These are phyloP conservation scores for Protaetia brevitarsis DNA, from an alignment of 1,140 invertebrate genomes.

Conservation along the genomic window DNA sequence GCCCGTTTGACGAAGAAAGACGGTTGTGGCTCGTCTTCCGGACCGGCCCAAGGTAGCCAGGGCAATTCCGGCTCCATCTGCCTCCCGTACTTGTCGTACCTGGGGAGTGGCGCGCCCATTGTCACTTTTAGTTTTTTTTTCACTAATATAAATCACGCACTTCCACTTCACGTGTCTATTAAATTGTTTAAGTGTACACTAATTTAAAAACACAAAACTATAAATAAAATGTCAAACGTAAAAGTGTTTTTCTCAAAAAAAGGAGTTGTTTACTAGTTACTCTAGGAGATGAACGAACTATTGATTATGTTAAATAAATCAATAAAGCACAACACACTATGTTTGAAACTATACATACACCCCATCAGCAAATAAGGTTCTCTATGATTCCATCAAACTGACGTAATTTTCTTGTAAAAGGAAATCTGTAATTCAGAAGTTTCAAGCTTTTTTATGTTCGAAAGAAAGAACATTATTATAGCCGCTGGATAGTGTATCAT, in stretches of 20 bases:
- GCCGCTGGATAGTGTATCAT: too few species aligned
- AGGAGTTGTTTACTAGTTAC: neutral
- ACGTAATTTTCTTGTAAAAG: too few species aligned
- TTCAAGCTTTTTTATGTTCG: too few species aligned
- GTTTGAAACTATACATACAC: neutral
- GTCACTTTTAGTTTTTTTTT: slow-evolving; percentile 7
- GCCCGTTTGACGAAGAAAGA: slow-evolving; percentile 43
- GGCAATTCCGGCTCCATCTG: slow-evolving; percentile 41
- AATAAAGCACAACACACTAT: neutral
- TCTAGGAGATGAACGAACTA: neutral
- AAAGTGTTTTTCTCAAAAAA: neutral
- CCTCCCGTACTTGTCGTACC: slow-evolving; percentile 30
- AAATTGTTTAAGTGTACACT: slow-evolving; percentile 21
- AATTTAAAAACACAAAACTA: neutral
- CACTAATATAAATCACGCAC: slow-evolving; percentile 11
- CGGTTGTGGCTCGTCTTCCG: slow-evolving; percentile 44
- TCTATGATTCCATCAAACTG: too few species aligned
- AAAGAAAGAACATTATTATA: too few species aligned
- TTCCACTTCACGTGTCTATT: neutral
- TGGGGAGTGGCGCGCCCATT: slow-evolving; percentile 26
- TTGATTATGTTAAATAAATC: neutral
- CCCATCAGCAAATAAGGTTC: too few species aligned
- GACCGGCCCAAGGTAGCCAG: slow-evolving; percentile 48
- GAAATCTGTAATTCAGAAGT: too few species aligned
- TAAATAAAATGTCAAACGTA: slow-evolving; percentile 9